Base-by-base conservation (phyloP, 1,140 invertebrate species). In the Drosophila hydei region DNA sequence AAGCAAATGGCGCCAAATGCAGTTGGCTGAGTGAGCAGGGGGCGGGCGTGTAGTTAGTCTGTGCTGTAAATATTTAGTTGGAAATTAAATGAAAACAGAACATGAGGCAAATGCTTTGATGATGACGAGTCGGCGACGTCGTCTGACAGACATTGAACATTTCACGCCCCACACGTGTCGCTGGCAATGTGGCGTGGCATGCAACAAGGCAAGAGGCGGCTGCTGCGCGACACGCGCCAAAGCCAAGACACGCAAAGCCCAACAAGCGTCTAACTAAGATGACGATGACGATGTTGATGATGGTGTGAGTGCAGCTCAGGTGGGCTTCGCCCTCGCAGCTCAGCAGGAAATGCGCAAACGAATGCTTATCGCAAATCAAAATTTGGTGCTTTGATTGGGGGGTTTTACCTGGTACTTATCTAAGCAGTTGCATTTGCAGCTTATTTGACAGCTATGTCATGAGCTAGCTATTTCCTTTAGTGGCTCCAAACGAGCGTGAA, bases 1-100 rank as follows among this genome's bases (percentile, higher is more conserved):
- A 87, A 77, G 60, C 79, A 79, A 84, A 85, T 77, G 80, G 81
- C 81, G 80, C 81, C 77, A 87, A 87, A 81, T 87, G 81, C 77
- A 81, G 80, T 77, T 85, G 50, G 62, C 5, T 5, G n/a, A 25
- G 40, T 5, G 8, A 14, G n/a, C 14, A 14, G 42, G 8, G 9
- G 19, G 6, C 16, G 21, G 19, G 23, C 5, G 16, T 25, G 1
- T 6, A n/a, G 8, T 6, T 27, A 27, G 25, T 27, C 25, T 27
- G 38, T 2, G 38, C 21, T 60, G 56, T 69, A 75, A 87, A 87
- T 80, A 72, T 77, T 74, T 69, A 54, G 74, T 77, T 79, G 72
- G 68, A 67, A 67, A 70, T 63, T 80, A 87, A 85, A 79, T 84
- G 58, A 62, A 83, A 83, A 43, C 50, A 52, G 38, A 45, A 14